phyloP scores from a whole-genome alignment of 2,113 vertebrate genomes.

The Mustelus asterias region DNA sequence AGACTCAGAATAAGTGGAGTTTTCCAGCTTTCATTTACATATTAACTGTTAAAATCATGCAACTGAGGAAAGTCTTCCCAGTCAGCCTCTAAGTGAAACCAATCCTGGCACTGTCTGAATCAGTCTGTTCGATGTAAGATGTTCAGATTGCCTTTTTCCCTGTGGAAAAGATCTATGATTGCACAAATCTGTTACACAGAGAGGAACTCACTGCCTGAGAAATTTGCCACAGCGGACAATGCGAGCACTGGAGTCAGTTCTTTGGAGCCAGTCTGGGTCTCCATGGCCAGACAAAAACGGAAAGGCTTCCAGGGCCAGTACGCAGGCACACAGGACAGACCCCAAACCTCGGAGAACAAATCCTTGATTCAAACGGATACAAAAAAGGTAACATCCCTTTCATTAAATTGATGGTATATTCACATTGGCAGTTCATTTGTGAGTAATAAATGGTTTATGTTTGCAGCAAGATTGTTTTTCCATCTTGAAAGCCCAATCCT shows the following conservation, averaged over 20 bases:
- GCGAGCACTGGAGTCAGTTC: slow-evolving; percentile 40
- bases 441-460: neutral
- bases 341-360: slow-evolving; percentile 48
- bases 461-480: slow-evolving; percentile 24
- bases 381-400: slow-evolving; percentile 43
- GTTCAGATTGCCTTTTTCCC: neutral
- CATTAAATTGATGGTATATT: neutral
- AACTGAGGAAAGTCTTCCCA: neutral
- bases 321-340: slow-evolving; percentile 44
- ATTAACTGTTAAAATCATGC: neutral
- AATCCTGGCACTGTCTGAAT: slow-evolving; percentile 44
- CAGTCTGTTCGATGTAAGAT: neutral
- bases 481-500: neutral
- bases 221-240: neutral
- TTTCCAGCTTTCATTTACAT: neutral
- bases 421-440: neutral
- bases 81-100: neutral
- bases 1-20: neutral
- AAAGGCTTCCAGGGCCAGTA: slow-evolving; percentile 60
- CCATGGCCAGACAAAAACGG: slow-evolving; percentile 70
- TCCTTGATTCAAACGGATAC: slow-evolving; percentile 45
- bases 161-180: neutral
- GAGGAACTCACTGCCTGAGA: slow-evolving; percentile 40
- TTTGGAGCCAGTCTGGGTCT: slow-evolving; percentile 70
- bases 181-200: slow-evolving; percentile 46